Evolutionary conservation across 2,888 invertebrate genomes (phyloP), one percentile per base, ranked within the genome.

Genomic region (Arrhopalites spinosus): DNA sequence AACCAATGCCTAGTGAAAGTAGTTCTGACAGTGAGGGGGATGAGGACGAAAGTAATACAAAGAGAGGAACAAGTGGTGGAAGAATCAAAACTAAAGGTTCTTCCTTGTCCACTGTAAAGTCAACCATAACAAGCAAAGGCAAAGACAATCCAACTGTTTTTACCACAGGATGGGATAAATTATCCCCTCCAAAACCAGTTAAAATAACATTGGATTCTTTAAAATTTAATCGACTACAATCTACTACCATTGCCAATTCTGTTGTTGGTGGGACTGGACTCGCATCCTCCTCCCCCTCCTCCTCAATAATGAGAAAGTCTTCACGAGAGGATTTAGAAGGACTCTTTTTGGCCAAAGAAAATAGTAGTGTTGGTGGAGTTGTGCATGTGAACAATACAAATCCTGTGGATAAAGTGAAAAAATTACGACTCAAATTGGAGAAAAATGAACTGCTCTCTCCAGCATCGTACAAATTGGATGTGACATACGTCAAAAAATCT

Each of bases 391-490:
- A 74, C 29, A 68, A 68, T 67, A 68, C 68, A 17, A 74, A 68
- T 61, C 56, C 68, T 72, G 63, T 63, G n/a, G 68, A 74, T 68
- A 74, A 94, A 84, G 93, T 94, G 84, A 91, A 94, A 78, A 94
- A 94, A 84, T 86, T 95, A 70, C 88, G 94, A 80, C 86, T 95
- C 50, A 94, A 94, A 84, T 85, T 95, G 77, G 94, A 94, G 83
- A 93, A 93, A 84, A 91, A 90, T 64, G 94, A 94, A 85, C 43
- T 53, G 3, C 53, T 72, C 15, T 29, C 72, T 29, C 83, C 93
- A 0, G 91, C 93, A 0, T 47, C 72, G 23, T 93, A 93, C 85
- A 93, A 93, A 86, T 92, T 92, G 29, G 92, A 93, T 84, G 90
- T 92, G 36, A 91, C 91, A 80, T 92, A 91, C 85, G 90, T 91